Conservation (phyloP, 37 sponge, comb jelly and placozoan species). For the Petrosia ficiformis region DNA sequence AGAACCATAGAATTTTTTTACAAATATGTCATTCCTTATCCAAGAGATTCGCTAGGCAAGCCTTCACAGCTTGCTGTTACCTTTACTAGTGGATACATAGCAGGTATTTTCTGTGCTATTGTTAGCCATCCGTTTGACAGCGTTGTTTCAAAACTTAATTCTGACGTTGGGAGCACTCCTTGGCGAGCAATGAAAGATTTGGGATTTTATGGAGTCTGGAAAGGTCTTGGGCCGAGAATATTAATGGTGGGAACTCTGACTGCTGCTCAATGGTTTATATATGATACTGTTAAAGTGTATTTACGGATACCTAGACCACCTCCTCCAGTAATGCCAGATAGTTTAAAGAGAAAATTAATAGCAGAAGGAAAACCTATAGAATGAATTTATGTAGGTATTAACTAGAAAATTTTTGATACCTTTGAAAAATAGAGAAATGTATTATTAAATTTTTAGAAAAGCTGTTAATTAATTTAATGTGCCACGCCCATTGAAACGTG, state of each 20-base stretch:
- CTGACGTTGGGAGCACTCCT: slow-evolving; percentile 72
- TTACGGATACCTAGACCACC: slow-evolving; percentile 89
- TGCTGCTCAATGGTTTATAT: slow-evolving; percentile 92
- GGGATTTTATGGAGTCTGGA: slow-evolving; percentile 64
- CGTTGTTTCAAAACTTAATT: slow-evolving; percentile 88
- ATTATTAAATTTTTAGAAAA: too few species aligned
- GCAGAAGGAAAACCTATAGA: background rate
- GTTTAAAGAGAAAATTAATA: slow-evolving; percentile 64
- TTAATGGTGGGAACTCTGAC: slow-evolving; percentile 93
- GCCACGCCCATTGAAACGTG: too few species aligned
- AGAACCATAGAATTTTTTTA: slow-evolving; percentile 84
- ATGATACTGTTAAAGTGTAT: slow-evolving; percentile 80
- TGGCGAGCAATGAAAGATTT: slow-evolving; percentile 68
- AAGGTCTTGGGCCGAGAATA: slow-evolving; percentile 83
- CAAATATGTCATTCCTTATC: slow-evolving; percentile 85
- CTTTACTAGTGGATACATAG: slow-evolving; percentile 88
- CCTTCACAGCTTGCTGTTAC: slow-evolving; percentile 85
- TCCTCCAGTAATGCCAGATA: slow-evolving; percentile 90
- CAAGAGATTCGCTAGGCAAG: slow-evolving; percentile 51
- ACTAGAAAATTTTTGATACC: too few species aligned
- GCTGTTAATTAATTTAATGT: too few species aligned
- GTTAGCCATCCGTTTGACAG: slow-evolving; percentile 87
- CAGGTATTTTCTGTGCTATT: slow-evolving; percentile 91
- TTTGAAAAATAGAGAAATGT: too few species aligned
- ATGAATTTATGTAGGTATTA: too few species aligned